Evolutionary conservation across 2,113 vertebrate genomes (phyloP), one percentile per base, ranked within the genome.

Genomic region (Recurvirostra avosetta): DNA sequence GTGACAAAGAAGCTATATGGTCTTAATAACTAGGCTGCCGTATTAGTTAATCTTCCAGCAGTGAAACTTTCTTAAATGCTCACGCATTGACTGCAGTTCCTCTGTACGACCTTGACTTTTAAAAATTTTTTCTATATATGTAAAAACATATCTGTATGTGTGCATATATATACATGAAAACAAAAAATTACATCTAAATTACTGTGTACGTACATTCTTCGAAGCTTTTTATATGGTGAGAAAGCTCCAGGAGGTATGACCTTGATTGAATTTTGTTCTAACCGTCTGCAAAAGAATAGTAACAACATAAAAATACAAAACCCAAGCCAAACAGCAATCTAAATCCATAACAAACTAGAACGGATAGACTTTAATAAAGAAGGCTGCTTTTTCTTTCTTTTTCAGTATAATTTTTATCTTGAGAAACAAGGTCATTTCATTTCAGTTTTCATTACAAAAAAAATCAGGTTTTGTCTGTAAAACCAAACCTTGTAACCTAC

Each of bases 191-290:
- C 84, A 74, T 86, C 10, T 26, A 86, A 80, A 92, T 92, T 50
- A 90, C 83, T 96, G 23, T 22, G 68, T 97, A 99, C 99, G 92
- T 97, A 99, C 99, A 99, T 99, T 98, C 99, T 98, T 97, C 99
- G 98, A 94, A 99, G 98, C 63, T 99, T 99, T 98, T 99, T 99
- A 95, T 99, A 99, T 5, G 99, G 98, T 66, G 99, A 99, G 98
- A 99, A 99, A 92, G 99, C 99, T 97, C 99, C 99, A 88, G 99
- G 98, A 94, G 99, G 99, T 94, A 99, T 99, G 97, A 99, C 98
- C 98, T 99, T 99, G 98, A 99, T 99, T 95, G 99, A 98, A 95
- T 99, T 99, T 98, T 99, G 99, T 96, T 99, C 99, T 98, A 99
- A 97, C 90, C 99, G 99, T 98, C 99, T 99, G 98, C 75, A 98